phyloP scores from a whole-genome alignment of 2,888 invertebrate genomes.

The Nasonia oneida region DNA sequence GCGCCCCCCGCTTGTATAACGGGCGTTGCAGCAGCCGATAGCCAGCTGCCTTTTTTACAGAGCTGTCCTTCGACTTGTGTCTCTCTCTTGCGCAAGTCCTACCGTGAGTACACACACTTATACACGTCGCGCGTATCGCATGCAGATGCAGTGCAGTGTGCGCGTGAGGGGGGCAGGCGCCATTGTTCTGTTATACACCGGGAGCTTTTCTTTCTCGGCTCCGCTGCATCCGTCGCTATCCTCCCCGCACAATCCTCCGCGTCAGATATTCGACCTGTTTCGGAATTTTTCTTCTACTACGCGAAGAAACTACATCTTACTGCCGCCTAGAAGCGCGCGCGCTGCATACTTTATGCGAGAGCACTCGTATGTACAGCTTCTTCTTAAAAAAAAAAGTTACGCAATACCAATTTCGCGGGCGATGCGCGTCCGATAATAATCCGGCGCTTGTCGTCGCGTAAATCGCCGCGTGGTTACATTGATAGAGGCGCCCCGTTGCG shows the following conservation, averaged over 20 bases:
- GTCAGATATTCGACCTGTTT: not conserved
- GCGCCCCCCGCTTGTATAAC: not conserved
- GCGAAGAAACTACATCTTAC: not conserved
- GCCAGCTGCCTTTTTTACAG: conserved; percentile 44
- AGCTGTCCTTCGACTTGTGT: conserved; percentile 37
- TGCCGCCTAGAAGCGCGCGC: too few species aligned
- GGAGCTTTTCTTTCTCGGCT: conserved; percentile 2
- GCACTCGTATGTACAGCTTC: too few species aligned
- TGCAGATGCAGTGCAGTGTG: not conserved
- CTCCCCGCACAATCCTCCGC: not conserved
- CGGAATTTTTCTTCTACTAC: not conserved
- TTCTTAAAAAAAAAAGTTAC: not conserved
- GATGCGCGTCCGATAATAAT: not conserved
- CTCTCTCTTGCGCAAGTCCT: not conserved
- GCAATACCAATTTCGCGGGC: not conserved
- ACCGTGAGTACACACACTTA: too few species aligned
- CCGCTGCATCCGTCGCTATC: not conserved
- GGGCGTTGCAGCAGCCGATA: conserved; percentile 33
- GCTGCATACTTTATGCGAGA: too few species aligned
- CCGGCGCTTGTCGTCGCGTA: not conserved
- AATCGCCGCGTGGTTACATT: not conserved
- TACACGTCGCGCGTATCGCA: too few species aligned
- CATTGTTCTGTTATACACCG: not conserved
- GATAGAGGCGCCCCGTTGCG: not conserved
- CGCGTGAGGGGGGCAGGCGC: not conserved